Conservation (phyloP, 2,888 invertebrate genomes). For the Erynnis tages region DNA sequence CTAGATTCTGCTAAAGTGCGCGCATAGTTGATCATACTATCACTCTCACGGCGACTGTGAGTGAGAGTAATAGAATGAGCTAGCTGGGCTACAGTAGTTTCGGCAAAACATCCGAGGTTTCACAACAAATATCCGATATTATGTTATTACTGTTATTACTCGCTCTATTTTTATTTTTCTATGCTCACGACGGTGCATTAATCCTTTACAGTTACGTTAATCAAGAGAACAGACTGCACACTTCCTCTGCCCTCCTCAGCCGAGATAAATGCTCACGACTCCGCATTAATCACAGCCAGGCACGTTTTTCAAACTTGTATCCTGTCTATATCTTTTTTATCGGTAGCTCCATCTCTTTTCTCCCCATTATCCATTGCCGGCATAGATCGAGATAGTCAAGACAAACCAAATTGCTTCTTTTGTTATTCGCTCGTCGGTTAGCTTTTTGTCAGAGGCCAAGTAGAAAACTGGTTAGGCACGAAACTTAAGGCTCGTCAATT, state of each 20-base stretch:
- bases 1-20: too few species aligned
- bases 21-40: too few species aligned
- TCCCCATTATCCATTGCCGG: constrained; percentile 18
- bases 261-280: constrained; percentile 41
- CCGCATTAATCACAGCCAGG: constrained; percentile 35
- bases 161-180: too few species aligned
- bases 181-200: not conserved
- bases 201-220: not conserved
- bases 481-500: too few species aligned
- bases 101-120: too few species aligned
- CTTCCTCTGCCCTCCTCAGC: constrained; percentile 8
- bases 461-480: constrained; percentile 12
- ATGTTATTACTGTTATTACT: too few species aligned
- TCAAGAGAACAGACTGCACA: not conserved
- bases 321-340: constrained; percentile 21
- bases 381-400: constrained; percentile 14
- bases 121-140: too few species aligned
- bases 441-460: constrained; percentile 9
- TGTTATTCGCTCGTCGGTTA: constrained; percentile 14
- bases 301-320: constrained; percentile 31
- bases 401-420: constrained; percentile 25
- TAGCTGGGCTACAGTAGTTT: too few species aligned
- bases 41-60: too few species aligned
- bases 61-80: too few species aligned
- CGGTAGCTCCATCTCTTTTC: constrained; percentile 24